Evolutionary conservation across 92 coral and sea anemone species (phyloP).

Genomic region (Porites divaricata): DNA sequence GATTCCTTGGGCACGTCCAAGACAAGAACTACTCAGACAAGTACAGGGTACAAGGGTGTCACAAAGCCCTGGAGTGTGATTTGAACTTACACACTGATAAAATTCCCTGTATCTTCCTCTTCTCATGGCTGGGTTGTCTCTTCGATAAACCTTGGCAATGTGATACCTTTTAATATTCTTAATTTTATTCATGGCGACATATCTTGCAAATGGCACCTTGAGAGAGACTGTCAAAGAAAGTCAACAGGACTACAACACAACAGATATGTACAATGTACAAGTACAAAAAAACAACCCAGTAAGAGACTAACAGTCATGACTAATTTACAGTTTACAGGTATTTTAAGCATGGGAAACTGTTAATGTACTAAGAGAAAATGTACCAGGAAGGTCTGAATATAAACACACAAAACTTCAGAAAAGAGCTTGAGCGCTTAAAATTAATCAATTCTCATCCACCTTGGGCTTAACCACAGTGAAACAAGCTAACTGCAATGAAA

Average conservation of each 20-base stretch:
- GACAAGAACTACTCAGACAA: too few relatives aligned
- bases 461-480: too few relatives aligned
- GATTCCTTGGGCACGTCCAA: too few relatives aligned
- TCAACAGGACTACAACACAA: not conserved
- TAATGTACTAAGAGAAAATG: too few relatives aligned
- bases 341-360: too few relatives aligned
- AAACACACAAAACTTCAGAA: too few relatives aligned
- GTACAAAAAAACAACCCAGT: not conserved
- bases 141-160: slow-evolving; percentile 95
- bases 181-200: slow-evolving; percentile 98
- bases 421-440: too few relatives aligned
- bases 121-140: slow-evolving; percentile 99
- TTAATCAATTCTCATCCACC: too few relatives aligned
- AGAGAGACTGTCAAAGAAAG: slow-evolving; percentile 45
- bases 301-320: not conserved
- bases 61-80: too few relatives aligned
- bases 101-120: slow-evolving; percentile 95
- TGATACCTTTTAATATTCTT: slow-evolving; percentile 98
- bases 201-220: slow-evolving; percentile 99
- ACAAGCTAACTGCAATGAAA: not conserved
- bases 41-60: too few relatives aligned
- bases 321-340: too few relatives aligned
- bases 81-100: slow-evolving; percentile 94
- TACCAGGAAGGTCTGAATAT: too few relatives aligned
- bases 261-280: not conserved